Conservation (phyloP, 2,797 vertebrate genomes). For the Pteropus rufus region DNA sequence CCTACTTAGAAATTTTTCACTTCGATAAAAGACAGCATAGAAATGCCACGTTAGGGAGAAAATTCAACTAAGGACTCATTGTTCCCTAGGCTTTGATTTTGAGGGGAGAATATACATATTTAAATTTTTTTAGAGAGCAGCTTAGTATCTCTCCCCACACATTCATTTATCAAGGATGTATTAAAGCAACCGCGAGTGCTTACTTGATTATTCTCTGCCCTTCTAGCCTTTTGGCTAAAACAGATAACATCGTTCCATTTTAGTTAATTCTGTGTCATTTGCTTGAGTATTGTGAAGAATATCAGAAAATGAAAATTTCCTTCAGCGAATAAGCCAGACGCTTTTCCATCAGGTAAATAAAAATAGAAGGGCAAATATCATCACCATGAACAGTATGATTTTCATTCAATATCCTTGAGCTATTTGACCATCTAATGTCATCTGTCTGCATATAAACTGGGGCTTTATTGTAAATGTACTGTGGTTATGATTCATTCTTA, state of each 20-base stretch:
- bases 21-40: slow-evolving; percentile 17
- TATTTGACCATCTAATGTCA: slow-evolving; percentile 12
- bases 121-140: background rate
- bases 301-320: slow-evolving; percentile 59
- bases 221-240: slow-evolving; percentile 47
- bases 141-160: background rate
- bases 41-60: slow-evolving; percentile 13
- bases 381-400: background rate
- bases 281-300: slow-evolving; percentile 38
- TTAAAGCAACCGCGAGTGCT: background rate
- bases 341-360: slow-evolving; percentile 59
- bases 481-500: background rate
- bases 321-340: slow-evolving; percentile 10
- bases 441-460: slow-evolving; percentile 24
- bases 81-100: background rate
- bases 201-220: slow-evolving; percentile 13
- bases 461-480: slow-evolving; percentile 23
- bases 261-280: slow-evolving; percentile 51
- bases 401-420: slow-evolving; percentile 31
- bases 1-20: slow-evolving; percentile 36
- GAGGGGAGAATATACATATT: slow-evolving; percentile 30
- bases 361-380: slow-evolving; percentile 50
- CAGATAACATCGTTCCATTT: slow-evolving; percentile 47
- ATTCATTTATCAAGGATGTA: background rate
- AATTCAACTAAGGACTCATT: slow-evolving; percentile 1